These are phyloP conservation scores for Fratercula arctica DNA, from an alignment of 2,797 vertebrate genomes.

Conservation along the genomic window DNA sequence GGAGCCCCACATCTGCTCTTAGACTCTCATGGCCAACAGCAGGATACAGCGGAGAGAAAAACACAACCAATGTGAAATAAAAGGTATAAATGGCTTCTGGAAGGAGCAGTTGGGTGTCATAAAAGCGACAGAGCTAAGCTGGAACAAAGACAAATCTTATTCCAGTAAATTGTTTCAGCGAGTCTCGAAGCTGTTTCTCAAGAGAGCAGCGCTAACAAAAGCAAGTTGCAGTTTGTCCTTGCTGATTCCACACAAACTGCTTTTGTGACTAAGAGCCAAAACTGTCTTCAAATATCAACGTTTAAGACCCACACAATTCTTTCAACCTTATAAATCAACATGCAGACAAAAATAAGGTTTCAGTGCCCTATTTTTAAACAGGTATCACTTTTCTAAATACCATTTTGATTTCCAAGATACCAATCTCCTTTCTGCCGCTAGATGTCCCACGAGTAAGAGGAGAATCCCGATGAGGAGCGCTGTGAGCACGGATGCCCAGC, in stretches of 20 bases:
- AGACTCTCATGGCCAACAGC: not conserved
- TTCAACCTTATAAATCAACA: not conserved
- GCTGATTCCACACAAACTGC: not conserved
- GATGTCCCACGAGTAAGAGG: conserved; percentile 48
- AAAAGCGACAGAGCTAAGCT: not conserved
- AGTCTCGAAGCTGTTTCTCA: not conserved
- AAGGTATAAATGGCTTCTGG: not conserved
- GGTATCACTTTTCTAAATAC: not conserved
- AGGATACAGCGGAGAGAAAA: not conserved
- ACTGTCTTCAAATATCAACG: not conserved
- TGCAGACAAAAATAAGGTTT: accelerated
- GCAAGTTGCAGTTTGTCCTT: not conserved
- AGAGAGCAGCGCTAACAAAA: not conserved
- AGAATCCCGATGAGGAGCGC: not conserved
- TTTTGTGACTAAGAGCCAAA: not conserved
- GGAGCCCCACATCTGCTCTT: not conserved
- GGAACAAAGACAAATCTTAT: not conserved
- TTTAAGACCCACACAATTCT: not conserved
- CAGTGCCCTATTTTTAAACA: not conserved
- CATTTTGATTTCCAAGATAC: not conserved
- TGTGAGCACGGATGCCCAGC: accelerated
- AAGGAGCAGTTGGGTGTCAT: not conserved
- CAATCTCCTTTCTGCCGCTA: conserved; percentile 21
- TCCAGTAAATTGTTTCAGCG: not conserved
- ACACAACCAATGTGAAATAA: not conserved